These are phyloP conservation scores for Camelus dromedarius DNA, from an alignment of 2,113 vertebrate genomes.

Conservation along the genomic window DNA sequence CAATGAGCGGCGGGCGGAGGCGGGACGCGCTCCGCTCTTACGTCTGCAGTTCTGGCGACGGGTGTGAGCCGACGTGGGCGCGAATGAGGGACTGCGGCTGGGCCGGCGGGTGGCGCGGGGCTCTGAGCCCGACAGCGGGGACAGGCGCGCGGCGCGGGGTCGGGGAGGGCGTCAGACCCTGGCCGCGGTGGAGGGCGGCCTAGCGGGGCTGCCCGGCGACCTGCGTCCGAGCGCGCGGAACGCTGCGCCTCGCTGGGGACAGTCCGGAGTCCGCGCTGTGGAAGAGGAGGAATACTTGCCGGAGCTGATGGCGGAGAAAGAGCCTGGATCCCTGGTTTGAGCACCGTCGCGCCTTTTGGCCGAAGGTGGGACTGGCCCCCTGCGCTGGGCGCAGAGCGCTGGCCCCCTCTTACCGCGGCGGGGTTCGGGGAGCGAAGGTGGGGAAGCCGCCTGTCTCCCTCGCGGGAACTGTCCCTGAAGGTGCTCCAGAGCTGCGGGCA, in stretches of 20 bases:
- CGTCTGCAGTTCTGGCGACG: slow-evolving; percentile 78
- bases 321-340: slow-evolving; percentile 95
- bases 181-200: slow-evolving; percentile 23
- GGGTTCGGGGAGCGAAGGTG: slow-evolving; percentile 61
- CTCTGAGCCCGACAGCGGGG: neutral
- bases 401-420: neutral
- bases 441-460: slow-evolving; percentile 42
- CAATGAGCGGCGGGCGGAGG: slow-evolving; percentile 72
- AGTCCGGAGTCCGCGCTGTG: slow-evolving; percentile 88
- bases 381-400: neutral
- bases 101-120: slow-evolving; percentile 16
- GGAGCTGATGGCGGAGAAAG: slow-evolving; percentile 96
- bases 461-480: neutral
- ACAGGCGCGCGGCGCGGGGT: slow-evolving; percentile 44
- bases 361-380: slow-evolving; percentile 90
- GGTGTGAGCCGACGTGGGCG: neutral
- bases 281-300: slow-evolving; percentile 96
- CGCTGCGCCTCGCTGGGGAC: slow-evolving; percentile 65
- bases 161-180: slow-evolving; percentile 47
- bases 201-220: slow-evolving; percentile 24
- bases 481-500: neutral
- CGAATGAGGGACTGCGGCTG: neutral
- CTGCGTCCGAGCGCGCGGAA: slow-evolving; percentile 58
- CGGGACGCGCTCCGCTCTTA: slow-evolving; percentile 51
- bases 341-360: slow-evolving; percentile 94